phyloP scores from a whole-genome alignment of 2,797 vertebrate species.

The Epinephelus awoara region DNA sequence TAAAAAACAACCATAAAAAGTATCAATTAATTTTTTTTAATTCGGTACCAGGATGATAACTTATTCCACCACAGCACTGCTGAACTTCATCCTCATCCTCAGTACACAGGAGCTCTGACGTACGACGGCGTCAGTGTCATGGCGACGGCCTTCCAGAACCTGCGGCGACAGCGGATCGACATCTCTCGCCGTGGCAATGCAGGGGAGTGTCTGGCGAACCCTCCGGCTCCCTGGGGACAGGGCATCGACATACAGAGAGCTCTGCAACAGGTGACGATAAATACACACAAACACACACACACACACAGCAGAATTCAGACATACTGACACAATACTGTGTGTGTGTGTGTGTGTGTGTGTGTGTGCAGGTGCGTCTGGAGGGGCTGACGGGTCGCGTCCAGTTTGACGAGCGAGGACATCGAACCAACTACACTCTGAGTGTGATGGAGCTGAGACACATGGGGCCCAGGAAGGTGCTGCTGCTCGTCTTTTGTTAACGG shows the following conservation, averaged over 20 bases:
- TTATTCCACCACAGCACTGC: too few relatives aligned
- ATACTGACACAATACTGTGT: not conserved
- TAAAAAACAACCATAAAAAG: too few relatives aligned
- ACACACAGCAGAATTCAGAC: not conserved
- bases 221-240: slow-evolving; percentile 96
- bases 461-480: slow-evolving; percentile 90
- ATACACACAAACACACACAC: not conserved
- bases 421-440: slow-evolving; percentile 93
- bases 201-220: slow-evolving; percentile 96
- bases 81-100: not conserved
- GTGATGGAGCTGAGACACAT: slow-evolving; percentile 93
- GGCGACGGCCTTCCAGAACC: slow-evolving; percentile 95
- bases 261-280: slow-evolving; percentile 88
- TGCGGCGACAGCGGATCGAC: slow-evolving; percentile 93
- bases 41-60: too few relatives aligned
- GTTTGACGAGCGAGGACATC: slow-evolving; percentile 95
- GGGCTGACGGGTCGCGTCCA: slow-evolving; percentile 94
- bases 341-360: slow-evolving; percentile 19
- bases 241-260: slow-evolving; percentile 98
- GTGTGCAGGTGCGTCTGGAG: slow-evolving; percentile 90
- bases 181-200: slow-evolving; percentile 96
- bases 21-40: too few relatives aligned
- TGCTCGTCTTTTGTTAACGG: not conserved
- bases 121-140: slow-evolving; percentile 95
- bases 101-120: slow-evolving; percentile 97